Evolutionary conservation across 1,140 invertebrate genomes (phyloP).

Genomic region (Bombus superbus): DNA sequence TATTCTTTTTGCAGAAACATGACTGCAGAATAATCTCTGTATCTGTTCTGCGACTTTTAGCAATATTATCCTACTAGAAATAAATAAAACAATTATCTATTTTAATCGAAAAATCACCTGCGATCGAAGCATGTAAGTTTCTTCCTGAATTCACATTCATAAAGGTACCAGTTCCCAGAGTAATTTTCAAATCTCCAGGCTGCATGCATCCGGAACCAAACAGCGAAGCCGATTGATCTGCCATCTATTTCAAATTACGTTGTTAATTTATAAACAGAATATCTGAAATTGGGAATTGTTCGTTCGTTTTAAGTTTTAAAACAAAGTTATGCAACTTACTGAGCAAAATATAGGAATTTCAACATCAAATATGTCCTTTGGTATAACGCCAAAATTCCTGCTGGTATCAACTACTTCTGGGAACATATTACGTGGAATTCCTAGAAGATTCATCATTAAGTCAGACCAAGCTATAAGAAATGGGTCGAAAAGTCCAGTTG

Average conservation of each 20-base stretch:
- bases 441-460: constrained; percentile 88
- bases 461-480: constrained; percentile 92
- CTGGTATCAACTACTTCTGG: constrained; percentile 92
- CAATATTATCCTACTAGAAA: neutral
- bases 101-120: constrained; percentile 79
- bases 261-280: neutral
- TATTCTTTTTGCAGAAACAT: neutral
- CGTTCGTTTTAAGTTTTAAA: neutral
- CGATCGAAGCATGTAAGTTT: constrained; percentile 89
- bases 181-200: constrained; percentile 93
- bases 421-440: constrained; percentile 88
- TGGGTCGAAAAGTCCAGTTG: constrained; percentile 96
- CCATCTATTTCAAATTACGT: constrained; percentile 82
- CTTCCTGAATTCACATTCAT: constrained; percentile 93
- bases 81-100: no score
- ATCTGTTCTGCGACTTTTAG: neutral
- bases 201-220: constrained; percentile 95
- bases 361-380: constrained; percentile 88
- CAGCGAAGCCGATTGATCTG: constrained; percentile 93
- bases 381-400: constrained; percentile 87
- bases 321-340: constrained; percentile 83
- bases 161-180: constrained; percentile 97
- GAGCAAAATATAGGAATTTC: constrained; percentile 90
- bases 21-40: neutral
- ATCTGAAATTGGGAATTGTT: no score